Conservation (phyloP, 2,113 vertebrate species). For the Hippocampus zosterae region DNA sequence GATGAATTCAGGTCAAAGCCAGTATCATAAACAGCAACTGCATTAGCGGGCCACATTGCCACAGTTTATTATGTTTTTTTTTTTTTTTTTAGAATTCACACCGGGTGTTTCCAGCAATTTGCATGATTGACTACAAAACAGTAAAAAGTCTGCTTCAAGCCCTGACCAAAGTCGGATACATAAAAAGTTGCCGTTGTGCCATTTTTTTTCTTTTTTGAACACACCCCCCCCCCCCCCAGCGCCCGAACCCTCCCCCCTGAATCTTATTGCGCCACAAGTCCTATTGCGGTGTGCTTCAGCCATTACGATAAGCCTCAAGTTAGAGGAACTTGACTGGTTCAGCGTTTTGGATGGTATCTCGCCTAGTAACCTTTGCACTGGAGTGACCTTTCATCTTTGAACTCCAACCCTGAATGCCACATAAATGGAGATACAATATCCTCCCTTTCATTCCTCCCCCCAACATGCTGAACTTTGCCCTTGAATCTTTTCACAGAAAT, state of each 20-base stretch:
- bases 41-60: slow-evolving; percentile 42
- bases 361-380: slow-evolving; percentile 62
- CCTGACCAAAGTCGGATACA: slow-evolving; percentile 53
- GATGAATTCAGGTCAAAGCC: slow-evolving; percentile 55
- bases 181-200: slow-evolving; percentile 48
- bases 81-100: slow-evolving; percentile 55
- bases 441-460: slow-evolving; percentile 61
- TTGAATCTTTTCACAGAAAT: slow-evolving; percentile 67
- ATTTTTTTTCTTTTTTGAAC: slow-evolving; percentile 28
- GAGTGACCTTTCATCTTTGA: slow-evolving; percentile 70
- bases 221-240: too few species aligned
- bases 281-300: neutral
- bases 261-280: slow-evolving; percentile 25
- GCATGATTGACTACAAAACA: slow-evolving; percentile 53
- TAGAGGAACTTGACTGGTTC: slow-evolving; percentile 21
- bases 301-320: slow-evolving; percentile 19
- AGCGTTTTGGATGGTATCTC: slow-evolving; percentile 62
- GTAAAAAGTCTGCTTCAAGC: slow-evolving; percentile 64
- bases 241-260: too few species aligned
- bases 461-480: slow-evolving; percentile 64
- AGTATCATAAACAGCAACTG: slow-evolving; percentile 54
- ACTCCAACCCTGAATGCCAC: slow-evolving; percentile 66
- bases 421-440: slow-evolving; percentile 76
- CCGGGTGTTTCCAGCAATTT: slow-evolving; percentile 48
- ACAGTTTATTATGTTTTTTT: slow-evolving; percentile 51